These are phyloP conservation scores for Tortricodes alternella DNA, from an alignment of 2,888 invertebrate genomes.

Conservation along the genomic window DNA sequence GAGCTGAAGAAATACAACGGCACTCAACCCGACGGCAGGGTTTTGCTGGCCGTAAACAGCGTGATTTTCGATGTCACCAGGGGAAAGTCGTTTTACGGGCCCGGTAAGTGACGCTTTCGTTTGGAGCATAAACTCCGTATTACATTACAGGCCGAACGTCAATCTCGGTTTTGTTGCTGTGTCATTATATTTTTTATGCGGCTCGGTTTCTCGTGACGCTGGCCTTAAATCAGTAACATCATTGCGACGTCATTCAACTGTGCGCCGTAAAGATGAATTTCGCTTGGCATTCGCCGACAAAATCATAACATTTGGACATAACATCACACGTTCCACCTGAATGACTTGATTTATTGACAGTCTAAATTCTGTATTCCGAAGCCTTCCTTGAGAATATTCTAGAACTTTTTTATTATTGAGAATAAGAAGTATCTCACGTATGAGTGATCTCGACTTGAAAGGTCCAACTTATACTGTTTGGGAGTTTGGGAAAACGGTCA, in stretches of 20 bases:
- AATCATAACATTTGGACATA: constrained; percentile 5
- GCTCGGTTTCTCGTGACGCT: background rate
- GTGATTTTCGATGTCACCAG: constrained; percentile 97
- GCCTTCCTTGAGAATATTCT: background rate
- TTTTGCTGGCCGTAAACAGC: constrained; percentile 96
- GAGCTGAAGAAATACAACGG: constrained; percentile 94
- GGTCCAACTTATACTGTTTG: too few species aligned
- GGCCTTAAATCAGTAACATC: background rate
- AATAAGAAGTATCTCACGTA: too few species aligned
- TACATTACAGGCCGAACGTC: constrained; percentile 4
- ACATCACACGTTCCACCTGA: constrained; percentile 6
- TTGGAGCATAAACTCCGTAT: constrained; percentile 25
- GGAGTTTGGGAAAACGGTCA: too few species aligned
- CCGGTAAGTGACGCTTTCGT: constrained; percentile 84
- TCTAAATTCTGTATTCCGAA: background rate
- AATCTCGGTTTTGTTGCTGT: constrained; percentile 10
- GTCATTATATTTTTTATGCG: constrained; percentile 15
- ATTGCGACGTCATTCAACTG: background rate
- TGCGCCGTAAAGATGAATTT: background rate
- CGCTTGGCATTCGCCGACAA: background rate
- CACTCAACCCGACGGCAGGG: constrained; percentile 91
- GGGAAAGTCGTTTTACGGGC: constrained; percentile 95
- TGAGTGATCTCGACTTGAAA: too few species aligned
- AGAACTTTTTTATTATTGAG: too few species aligned
- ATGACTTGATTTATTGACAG: background rate